Evolutionary conservation across 1,140 invertebrate species (phyloP), one percentile per base, ranked within the genome.

Genomic region (Drosophila lacteicornis): DNA sequence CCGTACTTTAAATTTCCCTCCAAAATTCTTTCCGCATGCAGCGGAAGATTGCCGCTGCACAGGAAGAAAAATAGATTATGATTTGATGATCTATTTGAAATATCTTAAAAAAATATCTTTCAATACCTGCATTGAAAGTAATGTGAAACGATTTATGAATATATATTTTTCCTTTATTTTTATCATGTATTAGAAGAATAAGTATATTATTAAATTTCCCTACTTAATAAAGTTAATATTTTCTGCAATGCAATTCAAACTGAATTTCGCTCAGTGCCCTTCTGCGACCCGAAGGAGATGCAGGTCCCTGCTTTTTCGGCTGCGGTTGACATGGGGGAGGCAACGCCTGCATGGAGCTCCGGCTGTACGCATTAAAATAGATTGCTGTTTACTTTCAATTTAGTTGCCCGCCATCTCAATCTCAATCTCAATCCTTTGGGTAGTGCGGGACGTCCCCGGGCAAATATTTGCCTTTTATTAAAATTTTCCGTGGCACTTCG

Each of bases 301-400:
- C 67, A 60, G 19, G 22, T 27, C 9, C 3, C 46, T 36, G 53
- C 8, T 42, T 73, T 55, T 73, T 73, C n/a, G 55, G 46, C 40
- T 73, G 70, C 68, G 45, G 53, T 60, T 68, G 63, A 59, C 69
- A 59, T 30, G 36, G 45, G 9, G 17, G 17, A 27, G 36, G 36
- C 43, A 22, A 4, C 43, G 40, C 42, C 27, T 50, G 60, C 46
- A 66, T 46, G 33, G n/a, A 38, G 17, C 33, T 7, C 30, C 7
- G 45, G 62, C 53, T 33, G 1, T 19, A 71, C 51, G 77, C 79
- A 86, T 79, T 79, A 69, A 86, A 86, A 86, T 75, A 86, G 75
- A 86, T 83, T 83, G 78, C 80, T 87, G 84, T 87, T 87, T 88
- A 66, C 84, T 79, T 87, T 87, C 84, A 87, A 87, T 87, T 87